These are phyloP conservation scores for Neodiprion pinetum DNA, from an alignment of 1,140 invertebrate genomes.

Conservation along the genomic window DNA sequence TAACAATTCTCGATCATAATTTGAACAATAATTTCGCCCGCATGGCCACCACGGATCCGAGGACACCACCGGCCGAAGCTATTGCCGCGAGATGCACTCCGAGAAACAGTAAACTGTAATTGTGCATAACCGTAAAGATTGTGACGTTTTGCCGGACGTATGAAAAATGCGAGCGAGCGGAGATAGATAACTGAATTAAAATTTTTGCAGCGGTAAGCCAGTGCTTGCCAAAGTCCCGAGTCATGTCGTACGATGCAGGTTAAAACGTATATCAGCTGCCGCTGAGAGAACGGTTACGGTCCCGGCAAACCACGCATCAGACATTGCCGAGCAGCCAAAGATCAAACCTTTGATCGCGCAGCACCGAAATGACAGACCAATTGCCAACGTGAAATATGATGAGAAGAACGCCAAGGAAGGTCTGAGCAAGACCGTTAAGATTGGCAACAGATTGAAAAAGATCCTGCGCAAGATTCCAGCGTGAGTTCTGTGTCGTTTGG, in stretches of 20 bases:
- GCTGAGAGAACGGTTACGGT: no score
- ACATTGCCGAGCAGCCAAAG: background rate
- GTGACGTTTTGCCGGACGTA: no score
- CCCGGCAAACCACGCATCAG: no score
- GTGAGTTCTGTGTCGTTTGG: background rate
- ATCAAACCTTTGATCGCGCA: background rate
- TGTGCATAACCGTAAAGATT: background rate
- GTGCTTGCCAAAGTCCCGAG: background rate
- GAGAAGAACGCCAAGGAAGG: background rate
- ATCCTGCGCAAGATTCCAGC: conserved; percentile 8
- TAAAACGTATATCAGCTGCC: background rate
- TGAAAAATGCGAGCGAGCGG: no score
- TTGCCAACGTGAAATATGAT: background rate
- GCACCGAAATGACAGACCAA: background rate
- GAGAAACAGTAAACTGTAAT: background rate
- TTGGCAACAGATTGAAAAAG: background rate
- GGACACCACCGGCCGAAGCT: background rate
- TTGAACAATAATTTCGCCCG: background rate
- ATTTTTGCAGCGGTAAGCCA: background rate
- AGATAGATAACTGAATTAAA: no score
- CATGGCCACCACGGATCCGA: background rate
- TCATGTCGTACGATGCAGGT: background rate
- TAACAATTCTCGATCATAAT: background rate
- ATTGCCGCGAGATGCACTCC: background rate
- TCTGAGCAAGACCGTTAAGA: background rate